These are phyloP conservation scores for Caenorhabditis plicata DNA, from an alignment of 2,888 invertebrate species.

Conservation along the genomic window DNA sequence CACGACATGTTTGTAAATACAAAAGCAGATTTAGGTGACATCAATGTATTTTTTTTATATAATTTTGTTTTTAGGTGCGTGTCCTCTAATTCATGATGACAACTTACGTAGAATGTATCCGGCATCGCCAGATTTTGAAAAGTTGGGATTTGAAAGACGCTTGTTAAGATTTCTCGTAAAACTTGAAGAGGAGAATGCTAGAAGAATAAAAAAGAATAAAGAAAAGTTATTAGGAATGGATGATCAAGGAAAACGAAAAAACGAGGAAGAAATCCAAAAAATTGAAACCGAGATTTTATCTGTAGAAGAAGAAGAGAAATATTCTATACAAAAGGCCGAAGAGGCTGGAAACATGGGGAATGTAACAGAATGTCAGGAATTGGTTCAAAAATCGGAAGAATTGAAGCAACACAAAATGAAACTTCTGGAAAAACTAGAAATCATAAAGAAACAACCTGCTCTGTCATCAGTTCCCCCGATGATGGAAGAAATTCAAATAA, in stretches of 20 bases:
- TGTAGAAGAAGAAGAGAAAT: slow-evolving; percentile 28
- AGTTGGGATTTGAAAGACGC: slow-evolving; percentile 52
- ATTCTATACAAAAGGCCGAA: slow-evolving; percentile 23
- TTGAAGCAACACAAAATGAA: slow-evolving; percentile 10
- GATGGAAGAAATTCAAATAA: slow-evolving; percentile 25
- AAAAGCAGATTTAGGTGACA: slow-evolving; percentile 81
- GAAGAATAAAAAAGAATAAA: slow-evolving; percentile 46
- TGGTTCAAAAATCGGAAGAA: slow-evolving; percentile 25
- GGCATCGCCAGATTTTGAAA: slow-evolving; percentile 37
- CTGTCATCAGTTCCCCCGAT: slow-evolving; percentile 1
- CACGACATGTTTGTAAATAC: slow-evolving; percentile 98
- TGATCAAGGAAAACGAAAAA: slow-evolving; percentile 33
- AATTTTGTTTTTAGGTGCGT: slow-evolving; percentile 72
- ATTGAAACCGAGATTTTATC: slow-evolving; percentile 18
- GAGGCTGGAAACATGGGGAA: slow-evolving; percentile 36
- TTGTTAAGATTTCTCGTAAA: slow-evolving; percentile 38
- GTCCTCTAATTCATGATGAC: slow-evolving; percentile 92
- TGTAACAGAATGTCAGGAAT: slow-evolving; percentile 25
- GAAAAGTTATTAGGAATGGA: slow-evolving; percentile 38
- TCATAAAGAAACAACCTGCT: slow-evolving; percentile 1
- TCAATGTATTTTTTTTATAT: neutral
- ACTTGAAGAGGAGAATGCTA: slow-evolving; percentile 51
- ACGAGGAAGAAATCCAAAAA: slow-evolving; percentile 35
- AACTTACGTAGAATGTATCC: slow-evolving; percentile 81
- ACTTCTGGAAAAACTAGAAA: slow-evolving; percentile 9